Base-by-base conservation (phyloP, 1,140 invertebrate genomes). In the Leptopilina boulardi region DNA sequence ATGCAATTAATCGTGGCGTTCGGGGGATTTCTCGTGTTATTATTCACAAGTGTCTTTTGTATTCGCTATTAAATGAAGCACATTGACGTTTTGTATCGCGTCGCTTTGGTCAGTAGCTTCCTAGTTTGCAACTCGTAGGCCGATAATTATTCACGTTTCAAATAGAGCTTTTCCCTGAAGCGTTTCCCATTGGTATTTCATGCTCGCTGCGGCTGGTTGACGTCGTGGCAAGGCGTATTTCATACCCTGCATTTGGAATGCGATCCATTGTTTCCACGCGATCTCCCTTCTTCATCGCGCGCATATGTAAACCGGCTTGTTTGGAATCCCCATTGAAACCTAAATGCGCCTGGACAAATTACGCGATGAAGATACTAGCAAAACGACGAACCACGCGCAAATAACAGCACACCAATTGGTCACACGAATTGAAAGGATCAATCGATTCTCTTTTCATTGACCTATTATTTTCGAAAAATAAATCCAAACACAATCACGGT, bases 61-160 rank as follows among this genome's bases (percentile, higher is more conserved):
- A 9, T 19, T 59, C 11, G 19, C 18, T 10, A 26, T 23, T 21
- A 59, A 59, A 59, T 59, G 19, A 59, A 59, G 54, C 54, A 51
- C 47, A 51, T 18, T 47, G 44, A 13, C 13, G 3, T 15, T 4
- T 34, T n/a, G 15, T 51, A 18, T 18, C 18, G 47, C 18, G 47
- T 3, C 47, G 47, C 47, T 51, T 51, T 51, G 47, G 47, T 19
- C 18, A 23, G 21, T 13, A 9, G 54, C 54, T n/a, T 21, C 10
- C 54, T 21, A 18, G 51, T 10, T 56, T 56, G n/a, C 51, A 59
- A 11, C 21, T 59, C 54, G 54, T 21, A 10, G 21, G n/a, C 18
- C 21, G 54, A 59, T 59, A 59, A 59, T 59, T 59, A 59, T 59
- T 59, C 54, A 59, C 21, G 54, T 59, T 59, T 23, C 54, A 59